Evolutionary conservation across 2,888 invertebrate species (phyloP), one percentile per base, ranked within the genome.

Genomic region (Sarcophaga subvicina): DNA sequence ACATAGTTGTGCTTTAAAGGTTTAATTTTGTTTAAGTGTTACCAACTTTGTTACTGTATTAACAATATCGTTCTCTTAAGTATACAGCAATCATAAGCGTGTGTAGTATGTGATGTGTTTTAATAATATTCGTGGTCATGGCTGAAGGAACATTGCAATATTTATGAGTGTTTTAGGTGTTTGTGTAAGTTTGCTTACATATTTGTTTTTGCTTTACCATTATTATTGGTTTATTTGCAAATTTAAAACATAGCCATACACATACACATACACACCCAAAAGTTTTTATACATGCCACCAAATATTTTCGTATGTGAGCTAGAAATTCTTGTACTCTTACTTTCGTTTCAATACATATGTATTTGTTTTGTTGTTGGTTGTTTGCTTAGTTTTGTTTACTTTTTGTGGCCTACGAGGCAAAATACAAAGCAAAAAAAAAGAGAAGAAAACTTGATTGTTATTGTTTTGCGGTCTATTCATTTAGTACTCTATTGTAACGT

Each of bases 381-480:
- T 69, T 47, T 25, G 14, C 17, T 69, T 45, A 45, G 25, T 22
- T 70, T 49, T 70, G 70, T 78, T 62, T 62, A 69, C 59, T 37
- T 70, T 77, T 22, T 69, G 47, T 27, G 67, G 67, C 47, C 20
- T 20, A 11, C 2, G 20, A 17, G 12, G 14, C 54, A 12, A 12
- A 49, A 49, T 14, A 11, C 49, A 4, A 49, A 49, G 14, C 11
- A 49, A 49, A 14, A 2, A 14, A 4, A 5, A 54, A 14, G 3
- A 54, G 22, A 67, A 60, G 45, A 73, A 67, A 64, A 75, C 25
- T 75, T 69, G 20, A 67, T 60, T 67, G 73, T 66, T 27, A 80
- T 80, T 80, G 80, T 80, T 73, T 73, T 80, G 80, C 73, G 73
- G 80, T 80, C n/a, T 66, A 67, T 59, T 59, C 60, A 80, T 80